These are phyloP conservation scores for Saccostrea glomerata DNA, from an alignment of 1,140 invertebrate species.

Conservation along the genomic window DNA sequence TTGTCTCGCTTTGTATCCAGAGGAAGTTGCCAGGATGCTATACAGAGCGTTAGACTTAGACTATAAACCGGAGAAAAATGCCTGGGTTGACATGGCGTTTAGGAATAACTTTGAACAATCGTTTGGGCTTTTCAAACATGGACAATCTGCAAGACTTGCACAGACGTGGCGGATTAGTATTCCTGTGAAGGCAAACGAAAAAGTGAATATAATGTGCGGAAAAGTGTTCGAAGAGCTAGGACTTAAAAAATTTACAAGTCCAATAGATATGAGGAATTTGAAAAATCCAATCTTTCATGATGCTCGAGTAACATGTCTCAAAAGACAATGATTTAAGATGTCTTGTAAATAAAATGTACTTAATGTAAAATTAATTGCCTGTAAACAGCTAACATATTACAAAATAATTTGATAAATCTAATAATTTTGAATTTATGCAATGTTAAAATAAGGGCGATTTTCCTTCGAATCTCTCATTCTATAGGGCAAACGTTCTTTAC, in stretches of 20 bases:
- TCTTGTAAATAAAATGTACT: not conserved
- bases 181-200: not conserved
- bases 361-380: not conserved
- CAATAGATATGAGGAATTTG: not conserved
- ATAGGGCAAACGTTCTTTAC: too few species aligned
- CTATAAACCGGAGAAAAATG: not conserved
- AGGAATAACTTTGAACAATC: not conserved
- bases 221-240: not conserved
- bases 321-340: not conserved
- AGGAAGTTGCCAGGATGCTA: not conserved
- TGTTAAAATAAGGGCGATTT: too few species aligned
- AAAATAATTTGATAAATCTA: too few species aligned
- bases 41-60: not conserved
- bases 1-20: slow-evolving; percentile 1
- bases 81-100: not conserved
- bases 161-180: not conserved
- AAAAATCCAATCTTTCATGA: not conserved
- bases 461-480: too few species aligned
- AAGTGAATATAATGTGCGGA: slow-evolving; percentile 6
- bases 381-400: too few species aligned
- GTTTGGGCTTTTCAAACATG: not conserved
- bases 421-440: too few species aligned
- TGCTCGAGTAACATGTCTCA: not conserved
- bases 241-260: not conserved
- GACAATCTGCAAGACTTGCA: not conserved